Evolutionary conservation across 2,113 vertebrate genomes (phyloP), one percentile per base, ranked within the genome.

Genomic region (Paramormyrops kingsleyae): DNA sequence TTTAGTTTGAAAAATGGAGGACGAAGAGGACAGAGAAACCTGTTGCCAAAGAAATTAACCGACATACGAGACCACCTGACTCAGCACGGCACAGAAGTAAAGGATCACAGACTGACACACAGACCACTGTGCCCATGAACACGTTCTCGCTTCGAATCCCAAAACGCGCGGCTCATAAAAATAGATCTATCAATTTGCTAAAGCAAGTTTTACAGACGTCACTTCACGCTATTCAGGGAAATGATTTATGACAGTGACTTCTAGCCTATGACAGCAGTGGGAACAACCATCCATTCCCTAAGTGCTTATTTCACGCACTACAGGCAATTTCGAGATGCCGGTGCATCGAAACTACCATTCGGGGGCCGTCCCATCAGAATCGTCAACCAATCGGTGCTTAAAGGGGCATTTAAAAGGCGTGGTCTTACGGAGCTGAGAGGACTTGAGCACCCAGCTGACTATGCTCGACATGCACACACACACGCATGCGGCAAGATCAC

Each of bases 221-320:
- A 39, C 50, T 50, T 52, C 52, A 56, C 12, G 1, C 31, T 87
- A 52, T n/a, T 87, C 31, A 39, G 15, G 86, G 50, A 31, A 53
- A 87, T 42, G 27, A 87, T 87, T 87, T 87, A 53, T 53, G 27
- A 53, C 49, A 87, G 49, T 44, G 10, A 88, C 70, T 88, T 47
- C 21, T 74, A 88, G 17, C 10, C n/a, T 50, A 10, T 49, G 77
- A 27, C 47, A 50, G 88, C 39, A 35, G 21, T 2, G 53, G 87
- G 50, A 39, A 42, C 53, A 62, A 44, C 35, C 74, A 80, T 19
- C 2, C 35, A 80, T 80, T 80, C 39, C 74, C 35, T 62, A 66
- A 62, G 39, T 62, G 62, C 46, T 49, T n/a, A 31, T 49, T 3
- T n/a, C n/a, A 77, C n/a, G 8, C 74, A 35, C 31, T 80, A 80